Base-by-base conservation (phyloP, 2,888 invertebrate species). In the Cordilura impudica region DNA sequence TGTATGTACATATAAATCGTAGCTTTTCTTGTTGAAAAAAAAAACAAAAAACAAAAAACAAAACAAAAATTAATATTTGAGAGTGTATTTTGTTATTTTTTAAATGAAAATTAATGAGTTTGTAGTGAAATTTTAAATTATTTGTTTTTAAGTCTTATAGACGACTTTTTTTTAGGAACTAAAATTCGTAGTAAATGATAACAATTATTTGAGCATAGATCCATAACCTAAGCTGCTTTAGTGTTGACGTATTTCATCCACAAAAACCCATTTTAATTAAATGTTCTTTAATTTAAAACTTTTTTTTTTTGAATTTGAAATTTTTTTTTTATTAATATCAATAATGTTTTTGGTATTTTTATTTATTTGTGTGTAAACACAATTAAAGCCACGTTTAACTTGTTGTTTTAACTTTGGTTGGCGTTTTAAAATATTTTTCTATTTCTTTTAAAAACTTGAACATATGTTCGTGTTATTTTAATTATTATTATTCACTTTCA, bases 151-250 rank as follows among this genome's bases (percentile, higher is more conserved):
- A 12, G 12, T 12, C 7, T 29, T 56, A 29, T 43, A 51, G 8
- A 14, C 4, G 47, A n/a, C 45, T 54, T 43, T 66, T 53, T 54
- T 63, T 10, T 29, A 2, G 7, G 4, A 29, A 2, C 43, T 39
- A 26, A 53, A 53, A 43, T 66, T 54, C 29, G 31, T 43, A 71
- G 29, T 51, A n/a, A 35, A 47, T 54, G 66, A 54, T 77, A 71
- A 71, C 71, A 77, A 72, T 71, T 77, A 60, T 77, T 66, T 49
- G 56, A 63, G 66, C 58, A 60, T 43, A 73, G 63, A 70, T 70
- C 47, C 74, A 66, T 74, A 78, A 78, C 78, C 74, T 78, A 54
- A 58, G 71, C 71, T 53, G 77, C 77, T 67, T 71, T 35, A 60
- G 45, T 72, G 77, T 39, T 66, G 77, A 61, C 21, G 31, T 65